Percentiles rank a stretch among this genome's conserved stretches.
Evolutionary conservation across 1,140 invertebrate species (phyloP).

Genomic region (Plutomurus gul): DNA sequence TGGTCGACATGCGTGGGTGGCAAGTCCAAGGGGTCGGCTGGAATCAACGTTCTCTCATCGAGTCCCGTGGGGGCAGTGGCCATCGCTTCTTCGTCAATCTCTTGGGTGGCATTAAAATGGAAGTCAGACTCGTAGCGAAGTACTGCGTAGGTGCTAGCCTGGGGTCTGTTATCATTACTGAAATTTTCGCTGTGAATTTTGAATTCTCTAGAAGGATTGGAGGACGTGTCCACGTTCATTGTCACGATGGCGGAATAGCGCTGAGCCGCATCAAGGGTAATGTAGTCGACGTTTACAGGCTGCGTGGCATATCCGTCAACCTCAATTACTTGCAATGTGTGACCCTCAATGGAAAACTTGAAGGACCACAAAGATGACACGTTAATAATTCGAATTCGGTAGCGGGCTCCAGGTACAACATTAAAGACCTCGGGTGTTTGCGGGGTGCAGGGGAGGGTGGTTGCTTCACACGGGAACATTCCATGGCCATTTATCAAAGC

Average conservation of each 20-base stretch:
- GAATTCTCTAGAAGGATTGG: background rate
- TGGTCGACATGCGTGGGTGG: conserved; percentile 7
- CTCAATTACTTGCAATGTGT: conserved; percentile 37
- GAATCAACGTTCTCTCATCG: conserved; percentile 18
- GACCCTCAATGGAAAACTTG: conserved; percentile 43
- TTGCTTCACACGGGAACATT: background rate
- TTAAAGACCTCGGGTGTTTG: background rate
- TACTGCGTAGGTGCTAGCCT: background rate
- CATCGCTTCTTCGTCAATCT: background rate
- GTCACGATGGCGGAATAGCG: conserved; percentile 42
- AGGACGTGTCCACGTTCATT: background rate
- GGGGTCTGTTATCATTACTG: background rate
- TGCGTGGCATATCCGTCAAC: conserved; percentile 30
- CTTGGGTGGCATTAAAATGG: background rate
- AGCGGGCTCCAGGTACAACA: conserved; percentile 4
- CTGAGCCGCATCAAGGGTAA: conserved; percentile 22
- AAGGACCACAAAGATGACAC: background rate
- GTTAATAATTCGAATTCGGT: conserved; percentile 44
- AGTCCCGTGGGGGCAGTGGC: background rate
- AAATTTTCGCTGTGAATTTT: background rate
- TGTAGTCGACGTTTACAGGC: conserved; percentile 2
- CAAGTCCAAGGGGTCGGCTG: background rate
- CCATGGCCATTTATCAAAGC: background rate
- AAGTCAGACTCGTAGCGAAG: background rate
- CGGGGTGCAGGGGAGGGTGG: background rate